Base-by-base conservation (phyloP, 2,888 invertebrate genomes). In the Lingula anatina region DNA sequence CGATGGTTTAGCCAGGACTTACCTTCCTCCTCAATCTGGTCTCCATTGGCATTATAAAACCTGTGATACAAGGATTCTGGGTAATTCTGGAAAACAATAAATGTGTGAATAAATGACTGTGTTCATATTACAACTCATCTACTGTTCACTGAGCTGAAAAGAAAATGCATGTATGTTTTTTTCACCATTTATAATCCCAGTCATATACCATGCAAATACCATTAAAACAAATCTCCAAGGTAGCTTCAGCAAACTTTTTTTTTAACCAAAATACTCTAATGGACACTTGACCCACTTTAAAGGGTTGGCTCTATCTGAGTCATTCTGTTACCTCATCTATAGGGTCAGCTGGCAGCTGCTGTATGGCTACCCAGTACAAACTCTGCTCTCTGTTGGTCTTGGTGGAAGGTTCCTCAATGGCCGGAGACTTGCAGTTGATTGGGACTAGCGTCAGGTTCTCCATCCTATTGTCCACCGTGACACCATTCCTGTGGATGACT, bases 361-460 rank as follows among this genome's bases (percentile, higher is more conserved):
- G 78, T 20, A 81, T 78, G 18, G 80, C 80, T 44, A 79, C 73
- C 80, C 80, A 80, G 57, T 81, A 80, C 15, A 80, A 59, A 48
- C 75, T 73, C 62, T 77, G 75, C 55, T 80, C 79, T 47, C 74
- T 63, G 50, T 64, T 66, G 27, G 53, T 50, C 55, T 73, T 74
- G 38, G 59, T 64, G 15, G 64, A 61, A n/a, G 66, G 60, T 42
- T 64, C 62, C 15, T 65, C 64, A 31, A 42, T 39, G n/a, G 37
- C 31, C 7, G 40, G 36, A 15, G 35, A 41, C 15, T 24, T 28
- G n/a, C 49, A 53, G 35, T 51, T 41, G 27, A 56, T 58, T 9
- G 65, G 61, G 46, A 74, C 62, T 63, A 80, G 65, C 21, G 69
- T 65, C 49, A 81, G 67, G 61, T 81, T 81, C 53, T 80, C 79